These are phyloP conservation scores for Geodia barretti DNA, from an alignment of 37 sponge, comb jelly and placozoan genomes.

Conservation along the genomic window DNA sequence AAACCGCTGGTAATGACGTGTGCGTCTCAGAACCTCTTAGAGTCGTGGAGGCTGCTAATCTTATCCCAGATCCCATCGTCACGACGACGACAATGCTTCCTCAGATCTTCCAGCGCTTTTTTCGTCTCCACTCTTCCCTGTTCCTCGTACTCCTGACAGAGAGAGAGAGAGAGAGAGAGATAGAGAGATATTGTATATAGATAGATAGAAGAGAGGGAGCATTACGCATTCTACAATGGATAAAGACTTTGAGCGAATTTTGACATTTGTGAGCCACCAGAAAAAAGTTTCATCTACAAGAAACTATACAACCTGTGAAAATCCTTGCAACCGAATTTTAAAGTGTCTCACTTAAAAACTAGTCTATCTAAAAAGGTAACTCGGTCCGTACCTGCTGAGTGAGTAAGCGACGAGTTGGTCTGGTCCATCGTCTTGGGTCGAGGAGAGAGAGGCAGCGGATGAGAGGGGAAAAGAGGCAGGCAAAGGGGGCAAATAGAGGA, in stretches of 20 bases:
- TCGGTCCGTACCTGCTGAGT: constrained; percentile 21
- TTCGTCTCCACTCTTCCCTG: constrained; percentile 75
- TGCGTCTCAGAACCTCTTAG: constrained; percentile 68
- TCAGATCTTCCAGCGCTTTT: constrained; percentile 62
- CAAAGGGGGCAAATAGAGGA: background rate
- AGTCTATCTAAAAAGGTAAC: no score
- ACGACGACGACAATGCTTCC: constrained; percentile 31
- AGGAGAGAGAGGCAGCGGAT: constrained; percentile 11
- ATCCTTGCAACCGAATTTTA: no score
- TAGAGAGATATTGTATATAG: background rate
- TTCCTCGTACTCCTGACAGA: constrained; percentile 59
- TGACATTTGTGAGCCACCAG: no score
- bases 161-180: constrained; percentile 1
- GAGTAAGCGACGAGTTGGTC: background rate
- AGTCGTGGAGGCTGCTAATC: constrained; percentile 23
- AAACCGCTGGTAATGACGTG: no score
- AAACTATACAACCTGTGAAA: no score
- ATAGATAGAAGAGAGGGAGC: no score
- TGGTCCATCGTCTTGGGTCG: background rate
- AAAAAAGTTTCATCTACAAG: no score
- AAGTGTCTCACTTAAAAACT: no score
- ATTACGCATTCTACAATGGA: no score
- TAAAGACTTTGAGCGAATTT: no score
- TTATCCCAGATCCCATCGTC: background rate
- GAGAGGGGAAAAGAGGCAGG: background rate